Base-by-base conservation (phyloP, 2,797 vertebrate species). In the Amblyraja radiata region DNA sequence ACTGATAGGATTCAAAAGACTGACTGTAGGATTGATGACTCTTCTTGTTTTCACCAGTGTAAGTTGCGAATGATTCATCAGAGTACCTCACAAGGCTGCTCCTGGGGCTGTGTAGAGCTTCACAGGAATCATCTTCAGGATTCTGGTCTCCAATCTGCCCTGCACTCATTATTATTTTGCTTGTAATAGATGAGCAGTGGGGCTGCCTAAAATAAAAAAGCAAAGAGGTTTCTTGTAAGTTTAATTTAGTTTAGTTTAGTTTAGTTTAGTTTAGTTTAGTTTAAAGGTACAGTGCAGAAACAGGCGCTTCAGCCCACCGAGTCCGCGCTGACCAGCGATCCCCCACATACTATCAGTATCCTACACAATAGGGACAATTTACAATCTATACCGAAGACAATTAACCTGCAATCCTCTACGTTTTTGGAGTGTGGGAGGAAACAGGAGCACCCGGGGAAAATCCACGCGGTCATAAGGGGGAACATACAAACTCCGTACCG, bases 21-120 rank as follows among this genome's bases (percentile, higher is more conserved):
- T 94, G 0, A 0, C 84, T 93, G 78, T 94, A 93, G 74, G 80
- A 23, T 46, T 93, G 76, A n/a, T 39, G 77, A 63, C 32, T 93
- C 61, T 79, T 39, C 84, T 39, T 93, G 18, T 93, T 94, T 18
- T 95, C 86, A 81, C 94, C 68, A 0, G 93, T 93, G 74, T 93
- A 74, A 13, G 94, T 78, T n/a, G 94, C 94, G 93, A 94, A 95
- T 1, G 94, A 93, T 7, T 93, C 94, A 63, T 93, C 94, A 18
- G 83, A 77, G 54, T 71, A 94, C 36, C 14, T 73, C 93, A 91
- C 93, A 65, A 73, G 6, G 61, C 68, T 74, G 80, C 14, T 7
- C 71, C 93, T 93, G 76, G 93, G 94, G 73, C 88, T 8, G 7
- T 58, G 86, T 23, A 93, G 46, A 2, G 88, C 11, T 5, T 71